Conservation (phyloP, 2,888 invertebrate genomes). For the Thelaira solivaga region DNA sequence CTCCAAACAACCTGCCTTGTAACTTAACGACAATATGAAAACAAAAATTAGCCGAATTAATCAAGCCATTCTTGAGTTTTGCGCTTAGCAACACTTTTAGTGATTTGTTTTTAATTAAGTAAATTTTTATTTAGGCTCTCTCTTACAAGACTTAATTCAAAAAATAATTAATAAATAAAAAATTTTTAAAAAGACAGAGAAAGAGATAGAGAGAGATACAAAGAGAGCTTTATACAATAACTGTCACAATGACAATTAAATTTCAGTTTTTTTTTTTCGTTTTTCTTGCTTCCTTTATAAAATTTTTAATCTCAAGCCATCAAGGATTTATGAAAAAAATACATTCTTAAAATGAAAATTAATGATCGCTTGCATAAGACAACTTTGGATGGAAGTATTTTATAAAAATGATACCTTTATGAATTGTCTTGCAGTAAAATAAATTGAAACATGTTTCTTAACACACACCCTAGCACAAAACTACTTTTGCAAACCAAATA, state of each 20-base stretch:
- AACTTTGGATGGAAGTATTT: constrained; percentile 28
- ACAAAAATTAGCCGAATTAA: no score
- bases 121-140: no score
- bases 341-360: constrained; percentile 54
- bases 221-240: constrained; percentile 48
- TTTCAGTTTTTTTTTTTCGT: constrained; percentile 21
- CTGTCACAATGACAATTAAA: constrained; percentile 58
- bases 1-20: no score
- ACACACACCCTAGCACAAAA: no score
- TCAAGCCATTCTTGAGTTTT: no score
- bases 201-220: no score
- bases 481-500: constrained; percentile 55
- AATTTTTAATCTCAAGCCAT: constrained; percentile 38
- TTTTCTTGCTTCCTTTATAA: background rate
- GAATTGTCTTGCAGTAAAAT: constrained; percentile 39
- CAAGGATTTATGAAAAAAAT: background rate
- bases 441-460: constrained; percentile 28
- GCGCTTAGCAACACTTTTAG: no score
- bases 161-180: no score
- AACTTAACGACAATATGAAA: no score
- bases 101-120: no score
- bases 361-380: constrained; percentile 57
- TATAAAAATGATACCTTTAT: constrained; percentile 58
- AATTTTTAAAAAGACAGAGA: no score
- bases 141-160: no score